Evolutionary conservation across 2,797 vertebrate species (phyloP).

Genomic region (Lagocephalus sceleratus): DNA sequence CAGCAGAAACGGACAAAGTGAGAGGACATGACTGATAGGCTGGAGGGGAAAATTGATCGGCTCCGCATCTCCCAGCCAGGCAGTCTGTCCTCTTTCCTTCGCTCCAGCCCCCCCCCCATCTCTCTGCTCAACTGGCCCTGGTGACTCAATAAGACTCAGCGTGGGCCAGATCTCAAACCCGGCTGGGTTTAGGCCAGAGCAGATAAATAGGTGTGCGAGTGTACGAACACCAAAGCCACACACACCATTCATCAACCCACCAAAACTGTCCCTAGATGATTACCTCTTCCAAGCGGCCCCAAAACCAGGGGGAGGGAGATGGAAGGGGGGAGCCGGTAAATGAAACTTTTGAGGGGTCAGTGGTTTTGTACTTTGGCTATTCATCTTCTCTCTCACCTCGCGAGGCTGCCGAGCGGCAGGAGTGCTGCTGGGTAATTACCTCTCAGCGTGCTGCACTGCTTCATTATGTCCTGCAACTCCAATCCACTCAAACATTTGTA

Average conservation of each 20-base stretch:
- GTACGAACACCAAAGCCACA: constrained; percentile 85
- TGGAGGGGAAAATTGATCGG: constrained; percentile 71
- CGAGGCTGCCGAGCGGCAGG: constrained; percentile 85
- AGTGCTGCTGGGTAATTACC: constrained; percentile 95
- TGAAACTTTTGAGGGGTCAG: constrained; percentile 98
- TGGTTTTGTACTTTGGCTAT: constrained; percentile 93
- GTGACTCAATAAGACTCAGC: constrained; percentile 82
- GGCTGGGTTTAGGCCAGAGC: constrained; percentile 80
- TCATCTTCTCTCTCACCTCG: constrained; percentile 86
- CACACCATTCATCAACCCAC: constrained; percentile 94
- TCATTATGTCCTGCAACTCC: constrained; percentile 91
- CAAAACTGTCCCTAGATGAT: constrained; percentile 95
- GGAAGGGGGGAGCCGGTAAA: constrained; percentile 77
- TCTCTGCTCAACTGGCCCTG: constrained; percentile 57
- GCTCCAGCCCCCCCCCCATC: constrained; percentile 47
- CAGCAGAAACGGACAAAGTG: constrained; percentile 73
- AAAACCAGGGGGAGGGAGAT: constrained; percentile 79
- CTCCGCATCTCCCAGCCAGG: constrained; percentile 61
- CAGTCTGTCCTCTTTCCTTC: constrained; percentile 53
- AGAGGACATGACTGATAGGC: constrained; percentile 75
- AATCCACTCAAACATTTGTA: constrained; percentile 89
- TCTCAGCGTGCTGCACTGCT: constrained; percentile 91
- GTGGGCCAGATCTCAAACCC: constrained; percentile 80
- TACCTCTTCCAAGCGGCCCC: constrained; percentile 88
- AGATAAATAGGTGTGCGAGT: constrained; percentile 79